Conservation (phyloP, 2,888 invertebrate species). For the Apoderus coryli region DNA sequence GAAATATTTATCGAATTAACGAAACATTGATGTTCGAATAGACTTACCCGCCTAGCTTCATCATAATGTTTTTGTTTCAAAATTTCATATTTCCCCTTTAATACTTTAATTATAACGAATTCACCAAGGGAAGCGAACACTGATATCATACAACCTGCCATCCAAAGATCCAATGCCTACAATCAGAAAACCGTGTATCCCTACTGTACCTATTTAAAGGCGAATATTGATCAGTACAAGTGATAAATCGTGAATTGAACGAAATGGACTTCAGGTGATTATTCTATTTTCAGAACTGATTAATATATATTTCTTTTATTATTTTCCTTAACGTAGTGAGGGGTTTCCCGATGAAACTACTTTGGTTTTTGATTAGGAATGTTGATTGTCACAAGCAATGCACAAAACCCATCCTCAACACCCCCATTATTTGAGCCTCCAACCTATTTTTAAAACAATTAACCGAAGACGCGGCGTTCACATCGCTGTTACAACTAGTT, state of each 20-base stretch:
- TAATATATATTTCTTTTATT: too few species aligned
- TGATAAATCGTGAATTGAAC: constrained; percentile 8
- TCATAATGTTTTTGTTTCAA: constrained; percentile 42
- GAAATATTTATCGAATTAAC: constrained; percentile 2
- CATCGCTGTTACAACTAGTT: too few species aligned
- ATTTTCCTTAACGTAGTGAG: too few species aligned
- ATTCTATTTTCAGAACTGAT: constrained; percentile 1
- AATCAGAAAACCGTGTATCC: too few species aligned
- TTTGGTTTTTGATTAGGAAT: too few species aligned
- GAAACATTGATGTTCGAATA: constrained; percentile 16
- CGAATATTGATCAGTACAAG: constrained; percentile 1
- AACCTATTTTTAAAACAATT: too few species aligned
- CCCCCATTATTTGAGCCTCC: too few species aligned
- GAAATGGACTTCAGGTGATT: neutral
- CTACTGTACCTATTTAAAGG: too few species aligned
- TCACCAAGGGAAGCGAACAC: constrained; percentile 72
- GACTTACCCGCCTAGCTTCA: constrained; percentile 29
- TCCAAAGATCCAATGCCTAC: constrained; percentile 69
- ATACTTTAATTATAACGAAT: constrained; percentile 69
- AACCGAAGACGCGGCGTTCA: too few species aligned
- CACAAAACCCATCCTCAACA: too few species aligned
- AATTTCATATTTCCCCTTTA: constrained; percentile 59
- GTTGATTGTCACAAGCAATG: too few species aligned
- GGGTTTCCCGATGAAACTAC: too few species aligned
- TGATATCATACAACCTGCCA: constrained; percentile 80